Conservation (phyloP, 2,888 invertebrate genomes). For the Agrypnus murinus region DNA sequence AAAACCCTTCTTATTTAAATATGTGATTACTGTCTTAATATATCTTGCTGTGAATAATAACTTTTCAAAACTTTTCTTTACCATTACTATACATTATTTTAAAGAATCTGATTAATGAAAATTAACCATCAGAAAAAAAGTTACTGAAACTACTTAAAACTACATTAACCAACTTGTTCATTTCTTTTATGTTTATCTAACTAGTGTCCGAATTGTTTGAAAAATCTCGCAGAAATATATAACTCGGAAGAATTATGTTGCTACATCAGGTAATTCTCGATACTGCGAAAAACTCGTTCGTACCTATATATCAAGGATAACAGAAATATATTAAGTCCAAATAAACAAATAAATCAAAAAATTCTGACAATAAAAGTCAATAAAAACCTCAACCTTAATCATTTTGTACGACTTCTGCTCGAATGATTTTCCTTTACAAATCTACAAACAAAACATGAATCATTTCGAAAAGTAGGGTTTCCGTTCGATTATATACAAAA, state of each 20-base stretch:
- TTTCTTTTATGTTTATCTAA: no score
- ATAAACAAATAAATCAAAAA: constrained; percentile 49
- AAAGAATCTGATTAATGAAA: no score
- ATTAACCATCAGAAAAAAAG: no score
- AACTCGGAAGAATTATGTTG: no score
- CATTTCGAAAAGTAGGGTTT: constrained; percentile 36
- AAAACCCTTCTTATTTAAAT: neutral
- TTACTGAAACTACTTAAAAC: no score
- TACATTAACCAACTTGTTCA: no score
- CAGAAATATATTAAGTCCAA: neutral
- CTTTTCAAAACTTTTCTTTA: no score
- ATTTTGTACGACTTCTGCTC: constrained; percentile 40
- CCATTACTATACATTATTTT: no score
- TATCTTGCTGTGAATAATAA: no score
- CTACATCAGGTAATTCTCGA: neutral
- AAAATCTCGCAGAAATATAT: neutral
- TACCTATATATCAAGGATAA: no score
- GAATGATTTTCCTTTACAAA: constrained; percentile 38
- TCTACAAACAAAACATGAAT: constrained; percentile 44
- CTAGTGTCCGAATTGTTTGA: neutral
- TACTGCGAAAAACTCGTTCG: constrained; percentile 1
- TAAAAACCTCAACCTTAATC: constrained; percentile 41
- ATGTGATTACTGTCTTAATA: no score
- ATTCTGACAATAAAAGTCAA: constrained; percentile 24
- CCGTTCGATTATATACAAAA: constrained; percentile 51